These are phyloP conservation scores for Pseudomyrmex dendroicus DNA, from an alignment of 1,140 invertebrate genomes.

Conservation along the genomic window DNA sequence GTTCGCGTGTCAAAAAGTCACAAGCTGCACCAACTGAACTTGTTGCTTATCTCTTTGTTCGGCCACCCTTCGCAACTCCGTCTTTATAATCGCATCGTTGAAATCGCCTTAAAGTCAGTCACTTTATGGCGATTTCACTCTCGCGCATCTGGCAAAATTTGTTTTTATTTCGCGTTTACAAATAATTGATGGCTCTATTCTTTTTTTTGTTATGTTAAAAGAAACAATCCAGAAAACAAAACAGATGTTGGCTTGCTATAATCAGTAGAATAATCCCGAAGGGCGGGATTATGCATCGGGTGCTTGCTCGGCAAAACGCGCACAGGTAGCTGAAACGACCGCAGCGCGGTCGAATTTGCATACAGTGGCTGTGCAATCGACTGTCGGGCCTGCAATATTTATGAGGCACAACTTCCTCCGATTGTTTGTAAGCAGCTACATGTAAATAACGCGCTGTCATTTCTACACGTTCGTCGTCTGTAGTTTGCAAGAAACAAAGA, in stretches of 20 bases:
- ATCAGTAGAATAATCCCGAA: slow-evolving; percentile 44
- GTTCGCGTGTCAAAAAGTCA: slow-evolving; percentile 31
- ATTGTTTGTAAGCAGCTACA: slow-evolving; percentile 79
- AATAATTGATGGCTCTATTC: background rate
- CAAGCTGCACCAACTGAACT: slow-evolving; percentile 31
- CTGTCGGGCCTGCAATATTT: slow-evolving; percentile 76
- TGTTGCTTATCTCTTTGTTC: slow-evolving; percentile 38
- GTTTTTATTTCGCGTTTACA: background rate
- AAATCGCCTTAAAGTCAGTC: slow-evolving; percentile 30
- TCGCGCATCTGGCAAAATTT: slow-evolving; percentile 21
- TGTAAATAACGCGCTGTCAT: slow-evolving; percentile 34
- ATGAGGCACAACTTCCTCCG: slow-evolving; percentile 81
- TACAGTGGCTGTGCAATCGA: slow-evolving; percentile 74
- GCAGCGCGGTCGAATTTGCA: slow-evolving; percentile 73
- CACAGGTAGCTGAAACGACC: slow-evolving; percentile 5
- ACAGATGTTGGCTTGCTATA: slow-evolving; percentile 46
- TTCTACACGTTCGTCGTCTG: background rate
- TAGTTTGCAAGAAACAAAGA: too few species aligned
- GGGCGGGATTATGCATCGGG: slow-evolving; percentile 48
- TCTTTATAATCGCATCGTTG: slow-evolving; percentile 24
- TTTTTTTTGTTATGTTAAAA: background rate
- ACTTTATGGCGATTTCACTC: slow-evolving; percentile 18
- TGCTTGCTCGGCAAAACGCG: slow-evolving; percentile 50
- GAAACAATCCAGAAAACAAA: background rate
- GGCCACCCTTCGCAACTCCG: background rate